Percentiles rank a stretch among this genome's conserved stretches.
Evolutionary conservation across 1,140 invertebrate genomes (phyloP).

Genomic region (Cyrtorhinus lividipennis): DNA sequence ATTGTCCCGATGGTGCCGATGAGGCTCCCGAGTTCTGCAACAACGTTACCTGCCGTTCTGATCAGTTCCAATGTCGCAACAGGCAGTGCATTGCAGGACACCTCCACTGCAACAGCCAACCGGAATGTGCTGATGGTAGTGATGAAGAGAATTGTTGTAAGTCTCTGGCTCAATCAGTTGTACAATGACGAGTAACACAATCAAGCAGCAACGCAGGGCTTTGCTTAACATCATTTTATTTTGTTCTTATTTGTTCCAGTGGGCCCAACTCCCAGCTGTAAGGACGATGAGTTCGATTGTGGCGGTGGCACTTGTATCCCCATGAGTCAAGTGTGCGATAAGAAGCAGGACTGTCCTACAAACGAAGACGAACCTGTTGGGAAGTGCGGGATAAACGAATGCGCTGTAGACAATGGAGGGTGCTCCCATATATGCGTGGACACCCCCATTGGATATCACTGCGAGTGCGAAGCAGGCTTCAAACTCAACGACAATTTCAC

Average conservation of each 20-base stretch:
- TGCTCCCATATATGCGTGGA: slow-evolving; percentile 76
- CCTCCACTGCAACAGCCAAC: slow-evolving; percentile 64
- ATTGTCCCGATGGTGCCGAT: slow-evolving; percentile 70
- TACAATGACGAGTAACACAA: too few species aligned
- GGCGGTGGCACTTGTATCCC: slow-evolving; percentile 53
- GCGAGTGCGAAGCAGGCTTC: slow-evolving; percentile 66
- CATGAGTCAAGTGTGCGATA: slow-evolving; percentile 71
- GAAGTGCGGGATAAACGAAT: slow-evolving; percentile 65
- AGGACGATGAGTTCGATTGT: slow-evolving; percentile 63
- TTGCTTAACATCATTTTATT: too few species aligned
- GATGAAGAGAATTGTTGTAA: slow-evolving; percentile 69
- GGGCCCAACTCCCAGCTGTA: slow-evolving; percentile 42
- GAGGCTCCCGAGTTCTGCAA: slow-evolving; percentile 51
- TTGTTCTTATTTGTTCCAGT: too few species aligned
- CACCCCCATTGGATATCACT: slow-evolving; percentile 57
- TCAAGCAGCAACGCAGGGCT: too few species aligned
- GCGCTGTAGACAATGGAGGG: slow-evolving; percentile 49
- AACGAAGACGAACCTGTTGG: slow-evolving; percentile 56
- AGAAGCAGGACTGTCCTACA: slow-evolving; percentile 63
- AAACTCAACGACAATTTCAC: slow-evolving; percentile 55
- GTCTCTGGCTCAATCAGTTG: too few species aligned
- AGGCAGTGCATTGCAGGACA: slow-evolving; percentile 67
- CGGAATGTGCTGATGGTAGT: slow-evolving; percentile 66
- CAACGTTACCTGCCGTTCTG: slow-evolving; percentile 54
- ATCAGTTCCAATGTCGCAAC: slow-evolving; percentile 71